Conservation (phyloP, 2,113 vertebrate species). For the Phalacrocorax brasilianus region DNA sequence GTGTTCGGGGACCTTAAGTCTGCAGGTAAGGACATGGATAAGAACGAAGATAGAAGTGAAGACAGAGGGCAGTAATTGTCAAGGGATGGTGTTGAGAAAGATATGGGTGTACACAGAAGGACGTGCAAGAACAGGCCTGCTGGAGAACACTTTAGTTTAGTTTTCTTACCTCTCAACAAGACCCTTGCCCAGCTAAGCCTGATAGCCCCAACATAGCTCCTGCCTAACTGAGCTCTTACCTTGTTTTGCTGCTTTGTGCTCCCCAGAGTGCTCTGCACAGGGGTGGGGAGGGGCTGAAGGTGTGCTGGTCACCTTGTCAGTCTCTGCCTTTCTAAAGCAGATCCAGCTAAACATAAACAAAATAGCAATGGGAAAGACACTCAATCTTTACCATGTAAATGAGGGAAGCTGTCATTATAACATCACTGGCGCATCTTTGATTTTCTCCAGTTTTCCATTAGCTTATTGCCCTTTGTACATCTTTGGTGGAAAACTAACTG, state of each 20-base stretch:
- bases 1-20: background rate
- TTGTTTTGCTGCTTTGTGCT: background rate
- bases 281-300: background rate
- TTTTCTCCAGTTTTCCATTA: background rate
- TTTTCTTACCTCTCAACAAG: background rate
- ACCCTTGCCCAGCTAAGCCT: background rate
- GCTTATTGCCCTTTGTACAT: background rate
- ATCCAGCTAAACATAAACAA: background rate
- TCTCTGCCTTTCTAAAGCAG: background rate
- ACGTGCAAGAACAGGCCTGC: background rate
- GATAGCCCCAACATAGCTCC: rapidly evolving
- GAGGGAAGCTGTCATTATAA: background rate
- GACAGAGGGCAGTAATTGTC: background rate
- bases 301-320: background rate
- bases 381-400: background rate
- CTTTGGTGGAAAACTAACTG: background rate
- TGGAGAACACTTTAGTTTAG: background rate
- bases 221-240: background rate
- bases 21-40: background rate
- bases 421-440: background rate
- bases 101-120: background rate
- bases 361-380: background rate
- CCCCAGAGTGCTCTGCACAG: background rate
- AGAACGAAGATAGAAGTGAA: background rate
- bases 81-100: background rate